Base-by-base conservation (phyloP, 2,888 invertebrate species). In the Beris chalybata region DNA sequence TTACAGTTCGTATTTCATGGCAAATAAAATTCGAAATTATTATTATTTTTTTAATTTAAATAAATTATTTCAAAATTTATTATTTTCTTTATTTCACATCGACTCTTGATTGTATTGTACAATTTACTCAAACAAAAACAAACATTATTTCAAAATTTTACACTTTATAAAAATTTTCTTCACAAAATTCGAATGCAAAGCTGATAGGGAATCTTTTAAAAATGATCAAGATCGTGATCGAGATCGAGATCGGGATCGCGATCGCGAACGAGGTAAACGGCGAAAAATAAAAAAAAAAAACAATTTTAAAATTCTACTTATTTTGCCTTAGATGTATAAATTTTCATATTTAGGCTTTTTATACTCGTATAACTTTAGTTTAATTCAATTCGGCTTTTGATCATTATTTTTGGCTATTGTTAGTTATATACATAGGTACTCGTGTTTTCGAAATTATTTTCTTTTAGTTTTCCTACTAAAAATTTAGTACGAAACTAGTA, bases 201-300 rank as follows among this genome's bases (percentile, higher is more conserved):
- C 65, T 59, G 70, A 86, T 77, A 85, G 85, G 76, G 85, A 85
- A 75, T 81, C 82, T 82, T 50, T 32, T 61, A 83, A 83, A 81
- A 89, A 87, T 82, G 89, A 89, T 79, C 79, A 83, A 72, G 86
- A 88, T 80, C 79, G 83, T 71, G 86, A 89, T 77, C 85, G 89
- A 88, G 91, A 90, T 88, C 88, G 86, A 73, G 76, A 76, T 29
- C 22, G 22, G 70, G 22, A 22, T 22, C 79, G 83, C 71, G 86
- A 88, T 80, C 79, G 83, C 71, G 86, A 89, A 77, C 85, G 89
- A 88, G 91, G 91, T 88, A 89, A 86, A 73, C 76, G 76, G 22
- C 5, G 5, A 38, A 38, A 38, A 7, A 38, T 38, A 9, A 38
- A 38, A 38, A 3, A 38, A 38, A 38, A 38, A 3, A 4, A 38